These are phyloP conservation scores for Hybognathus amarus DNA, from an alignment of 2,797 vertebrate genomes.

Conservation along the genomic window DNA sequence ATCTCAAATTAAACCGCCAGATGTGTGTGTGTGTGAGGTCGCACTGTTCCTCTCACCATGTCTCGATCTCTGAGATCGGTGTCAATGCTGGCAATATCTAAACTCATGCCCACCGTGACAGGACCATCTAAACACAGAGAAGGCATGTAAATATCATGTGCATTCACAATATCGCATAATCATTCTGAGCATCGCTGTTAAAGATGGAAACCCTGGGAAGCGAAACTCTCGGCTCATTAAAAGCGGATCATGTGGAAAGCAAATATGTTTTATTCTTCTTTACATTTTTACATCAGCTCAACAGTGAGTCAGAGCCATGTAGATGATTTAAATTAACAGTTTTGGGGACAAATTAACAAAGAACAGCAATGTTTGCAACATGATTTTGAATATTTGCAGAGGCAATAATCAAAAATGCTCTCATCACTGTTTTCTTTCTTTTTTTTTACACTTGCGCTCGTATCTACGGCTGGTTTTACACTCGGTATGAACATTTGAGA, in stretches of 20 bases:
- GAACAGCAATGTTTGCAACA: not conserved
- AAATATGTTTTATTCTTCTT: not conserved
- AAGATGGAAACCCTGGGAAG: not conserved
- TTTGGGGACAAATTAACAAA: not conserved
- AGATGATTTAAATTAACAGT: not conserved
- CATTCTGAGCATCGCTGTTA: not conserved
- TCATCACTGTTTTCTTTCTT: not conserved
- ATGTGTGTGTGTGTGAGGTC: not conserved
- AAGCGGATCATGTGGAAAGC: not conserved
- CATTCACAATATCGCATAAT: not conserved
- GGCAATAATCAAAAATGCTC: not conserved
- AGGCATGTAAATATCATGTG: not conserved
- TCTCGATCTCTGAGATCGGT: conserved; percentile 95
- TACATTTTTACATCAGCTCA: not conserved
- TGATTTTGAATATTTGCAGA: not conserved
- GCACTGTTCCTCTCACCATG: conserved; percentile 79
- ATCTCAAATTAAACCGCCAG: too few species aligned
- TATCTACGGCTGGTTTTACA: not conserved
- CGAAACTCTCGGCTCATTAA: not conserved
- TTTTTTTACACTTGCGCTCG: not conserved
- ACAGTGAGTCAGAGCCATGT: not conserved
- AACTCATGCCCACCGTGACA: conserved; percentile 88
- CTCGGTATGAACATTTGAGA: not conserved
- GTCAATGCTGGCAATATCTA: conserved; percentile 92
- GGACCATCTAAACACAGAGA: conserved; percentile 77